Evolutionary conservation across 1,140 invertebrate genomes (phyloP).

Genomic region (Mamestra configurata): DNA sequence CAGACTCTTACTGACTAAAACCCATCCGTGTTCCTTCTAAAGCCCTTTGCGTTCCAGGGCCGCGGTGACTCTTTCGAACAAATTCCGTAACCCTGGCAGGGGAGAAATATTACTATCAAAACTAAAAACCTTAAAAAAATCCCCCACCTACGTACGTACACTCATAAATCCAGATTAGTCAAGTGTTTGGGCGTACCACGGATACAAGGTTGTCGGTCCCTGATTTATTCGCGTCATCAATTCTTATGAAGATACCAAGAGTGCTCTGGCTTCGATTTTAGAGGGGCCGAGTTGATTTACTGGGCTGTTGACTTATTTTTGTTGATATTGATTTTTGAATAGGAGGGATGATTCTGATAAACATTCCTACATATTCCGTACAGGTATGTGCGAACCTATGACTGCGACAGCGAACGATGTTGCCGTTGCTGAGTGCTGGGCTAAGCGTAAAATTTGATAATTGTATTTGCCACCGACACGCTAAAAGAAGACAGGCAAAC

Average conservation of each 20-base stretch:
- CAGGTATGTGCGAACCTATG: too few relatives aligned
- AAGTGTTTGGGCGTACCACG: slow-evolving; percentile 74
- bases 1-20: too few relatives aligned
- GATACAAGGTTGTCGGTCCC: slow-evolving; percentile 66
- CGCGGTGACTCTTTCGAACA: too few relatives aligned
- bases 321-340: slow-evolving; percentile 54
- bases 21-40: too few relatives aligned
- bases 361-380: too few relatives aligned
- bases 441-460: too few relatives aligned
- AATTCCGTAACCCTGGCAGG: too few relatives aligned
- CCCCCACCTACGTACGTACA: slow-evolving; percentile 28
- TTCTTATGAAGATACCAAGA: slow-evolving; percentile 69
- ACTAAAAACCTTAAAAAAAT: background rate
- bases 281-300: slow-evolving; percentile 67
- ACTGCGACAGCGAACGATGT: too few relatives aligned
- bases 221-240: slow-evolving; percentile 79
- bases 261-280: slow-evolving; percentile 67
- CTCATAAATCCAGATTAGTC: slow-evolving; percentile 78
- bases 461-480: too few relatives aligned
- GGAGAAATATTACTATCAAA: background rate
- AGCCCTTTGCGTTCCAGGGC: too few relatives aligned
- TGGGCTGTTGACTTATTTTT: slow-evolving; percentile 45
- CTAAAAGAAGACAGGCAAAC: too few relatives aligned
- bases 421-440: too few relatives aligned
- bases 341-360: slow-evolving; percentile 2